Conservation (phyloP, 2,113 vertebrate genomes). For the Psittacara wagleri region DNA sequence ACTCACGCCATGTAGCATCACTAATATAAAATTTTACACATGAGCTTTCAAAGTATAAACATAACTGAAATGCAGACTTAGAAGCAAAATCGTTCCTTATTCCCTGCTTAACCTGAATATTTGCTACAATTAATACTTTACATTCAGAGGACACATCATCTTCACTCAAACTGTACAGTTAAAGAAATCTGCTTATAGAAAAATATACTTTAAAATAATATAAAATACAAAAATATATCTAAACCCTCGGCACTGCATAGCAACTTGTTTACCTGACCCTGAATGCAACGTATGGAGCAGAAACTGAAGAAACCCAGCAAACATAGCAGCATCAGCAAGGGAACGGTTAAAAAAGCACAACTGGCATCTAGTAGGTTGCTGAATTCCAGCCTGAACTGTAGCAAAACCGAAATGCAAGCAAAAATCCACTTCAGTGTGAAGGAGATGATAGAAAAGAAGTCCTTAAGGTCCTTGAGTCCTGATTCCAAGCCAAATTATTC, state of each 20-base stretch:
- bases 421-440: slow-evolving; percentile 50
- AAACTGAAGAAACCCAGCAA: slow-evolving; percentile 78
- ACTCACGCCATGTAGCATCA: not conserved
- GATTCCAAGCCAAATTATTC: slow-evolving; percentile 51
- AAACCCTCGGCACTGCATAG: not conserved
- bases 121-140: not conserved
- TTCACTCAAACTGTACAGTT: not conserved
- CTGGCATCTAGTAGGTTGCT: slow-evolving; percentile 55
- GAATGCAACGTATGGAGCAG: slow-evolving; percentile 71
- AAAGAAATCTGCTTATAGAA: not conserved
- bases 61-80: not conserved
- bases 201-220: not conserved
- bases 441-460: not conserved
- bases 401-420: slow-evolving; percentile 35
- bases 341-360: slow-evolving; percentile 62
- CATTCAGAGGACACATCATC: not conserved
- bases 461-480: slow-evolving; percentile 50
- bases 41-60: slow-evolving; percentile 4
- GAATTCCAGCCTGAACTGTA: slow-evolving; percentile 58
- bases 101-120: not conserved
- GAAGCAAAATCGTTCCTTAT: slow-evolving; percentile 52
- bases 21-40: not conserved
- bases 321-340: slow-evolving; percentile 70
- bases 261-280: slow-evolving; percentile 77
- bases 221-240: not conserved